A percentile compares a stretch with the other conserved stretches of the same genome.
phyloP scores from a whole-genome alignment of 2,113 vertebrate genomes.

The Aphelocoma coerulescens region DNA sequence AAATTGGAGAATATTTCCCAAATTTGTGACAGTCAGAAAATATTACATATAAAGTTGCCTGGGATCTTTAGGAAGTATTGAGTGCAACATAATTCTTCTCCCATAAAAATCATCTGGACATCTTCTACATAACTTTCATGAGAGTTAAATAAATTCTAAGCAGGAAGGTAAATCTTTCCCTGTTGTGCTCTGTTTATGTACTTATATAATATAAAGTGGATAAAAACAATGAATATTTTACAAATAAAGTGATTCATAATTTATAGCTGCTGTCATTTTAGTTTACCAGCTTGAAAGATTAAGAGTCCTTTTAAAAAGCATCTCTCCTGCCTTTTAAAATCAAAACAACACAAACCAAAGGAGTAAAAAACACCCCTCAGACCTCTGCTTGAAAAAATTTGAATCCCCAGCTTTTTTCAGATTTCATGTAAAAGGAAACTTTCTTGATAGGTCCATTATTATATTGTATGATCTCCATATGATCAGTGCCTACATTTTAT shows the following conservation, averaged over 20 bases:
- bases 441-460: not conserved
- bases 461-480: not conserved
- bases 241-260: constrained; percentile 49
- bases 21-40: not conserved
- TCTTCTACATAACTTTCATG: not conserved
- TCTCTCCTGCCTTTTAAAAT: not conserved
- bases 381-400: not conserved
- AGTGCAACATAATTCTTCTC: not conserved
- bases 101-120: not conserved
- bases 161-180: not conserved
- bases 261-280: constrained; percentile 43
- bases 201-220: not conserved
- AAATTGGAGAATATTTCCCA: not conserved
- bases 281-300: constrained; percentile 11
- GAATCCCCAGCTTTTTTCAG: not conserved
- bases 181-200: not conserved
- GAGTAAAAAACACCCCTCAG: not conserved
- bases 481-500: not conserved
- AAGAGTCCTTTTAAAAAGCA: not conserved
- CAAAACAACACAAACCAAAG: not conserved
- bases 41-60: not conserved
- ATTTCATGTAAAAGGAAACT: not conserved
- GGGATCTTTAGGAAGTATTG: not conserved
- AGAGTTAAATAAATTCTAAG: not conserved
- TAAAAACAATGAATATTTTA: constrained; percentile 62